phyloP scores from a whole-genome alignment of 2,797 vertebrate species.

The Lagocephalus sceleratus region DNA sequence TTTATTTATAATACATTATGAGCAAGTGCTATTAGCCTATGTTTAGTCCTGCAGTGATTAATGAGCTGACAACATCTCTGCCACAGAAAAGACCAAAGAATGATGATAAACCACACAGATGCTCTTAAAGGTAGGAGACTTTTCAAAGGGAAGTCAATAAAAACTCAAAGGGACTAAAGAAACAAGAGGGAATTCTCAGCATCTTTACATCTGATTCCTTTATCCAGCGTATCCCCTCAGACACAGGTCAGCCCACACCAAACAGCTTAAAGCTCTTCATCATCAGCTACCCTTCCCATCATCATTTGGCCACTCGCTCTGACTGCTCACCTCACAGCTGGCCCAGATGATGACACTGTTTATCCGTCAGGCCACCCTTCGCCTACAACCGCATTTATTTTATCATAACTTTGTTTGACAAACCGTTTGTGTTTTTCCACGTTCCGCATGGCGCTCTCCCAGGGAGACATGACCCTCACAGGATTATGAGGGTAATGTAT shows the following conservation, averaged over 20 bases:
- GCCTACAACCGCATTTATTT: conserved; percentile 18
- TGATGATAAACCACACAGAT: conserved; percentile 12
- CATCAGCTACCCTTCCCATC: conserved; percentile 46
- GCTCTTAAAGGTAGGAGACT: conserved; percentile 2
- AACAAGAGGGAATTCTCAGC: conserved; percentile 9
- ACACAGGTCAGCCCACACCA: conserved; percentile 23
- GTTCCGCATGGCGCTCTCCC: conserved; percentile 1
- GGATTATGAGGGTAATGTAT: background rate
- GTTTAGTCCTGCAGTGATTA: background rate
- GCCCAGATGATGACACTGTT: conserved; percentile 28
- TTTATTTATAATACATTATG: background rate
- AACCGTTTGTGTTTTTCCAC: conserved; percentile 8
- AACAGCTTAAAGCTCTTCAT: conserved; percentile 43
- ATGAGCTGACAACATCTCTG: conserved; percentile 1
- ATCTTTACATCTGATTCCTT: conserved; percentile 30
- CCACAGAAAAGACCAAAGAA: conserved; percentile 1
- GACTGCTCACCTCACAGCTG: conserved; percentile 26
- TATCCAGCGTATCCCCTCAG: conserved; percentile 27
- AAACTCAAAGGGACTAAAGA: conserved; percentile 29
- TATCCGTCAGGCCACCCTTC: conserved; percentile 15
- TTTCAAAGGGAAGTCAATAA: conserved; percentile 46
- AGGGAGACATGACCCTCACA: background rate
- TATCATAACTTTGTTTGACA: conserved; percentile 3
- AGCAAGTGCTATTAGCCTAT: background rate
- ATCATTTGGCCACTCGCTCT: conserved; percentile 23